Evolutionary conservation across 2,888 invertebrate genomes (phyloP).

Genomic region (Idaea straminata): DNA sequence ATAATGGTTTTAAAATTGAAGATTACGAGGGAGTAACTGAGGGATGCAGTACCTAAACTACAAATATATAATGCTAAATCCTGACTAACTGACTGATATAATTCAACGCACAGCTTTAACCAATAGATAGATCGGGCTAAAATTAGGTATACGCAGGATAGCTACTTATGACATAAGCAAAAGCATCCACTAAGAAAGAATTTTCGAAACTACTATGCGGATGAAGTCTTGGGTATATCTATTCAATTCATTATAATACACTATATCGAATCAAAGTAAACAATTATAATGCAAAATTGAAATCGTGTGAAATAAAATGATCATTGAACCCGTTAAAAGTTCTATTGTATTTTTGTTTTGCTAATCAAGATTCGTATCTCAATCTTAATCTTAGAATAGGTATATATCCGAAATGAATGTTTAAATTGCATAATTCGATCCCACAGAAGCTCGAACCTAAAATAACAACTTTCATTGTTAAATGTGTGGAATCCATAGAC

Average conservation of each 20-base stretch:
- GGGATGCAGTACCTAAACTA: too few species aligned
- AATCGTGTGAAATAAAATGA: not conserved
- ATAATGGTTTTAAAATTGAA: too few species aligned
- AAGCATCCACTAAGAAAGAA: too few species aligned
- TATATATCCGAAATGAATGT: conserved; percentile 25
- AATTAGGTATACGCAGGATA: too few species aligned
- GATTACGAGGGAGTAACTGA: too few species aligned
- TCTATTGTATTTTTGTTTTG: not conserved
- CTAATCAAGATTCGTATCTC: conserved; percentile 12
- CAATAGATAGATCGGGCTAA: too few species aligned
- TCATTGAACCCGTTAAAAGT: not conserved
- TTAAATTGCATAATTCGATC: conserved; percentile 44
- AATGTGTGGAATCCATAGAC: conserved; percentile 66
- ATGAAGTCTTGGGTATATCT: too few species aligned
- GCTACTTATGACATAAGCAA: too few species aligned
- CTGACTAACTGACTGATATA: too few species aligned
- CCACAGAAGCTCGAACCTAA: conserved; percentile 58
- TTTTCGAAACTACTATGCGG: too few species aligned
- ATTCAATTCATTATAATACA: not conserved
- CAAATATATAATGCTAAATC: too few species aligned
- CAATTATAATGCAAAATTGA: not conserved
- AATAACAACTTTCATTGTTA: conserved; percentile 65
- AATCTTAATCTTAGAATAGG: conserved; percentile 19
- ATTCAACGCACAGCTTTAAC: too few species aligned
- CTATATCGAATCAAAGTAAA: not conserved